These are phyloP conservation scores for Megaptera novaeangliae DNA, from an alignment of 2,113 vertebrate species.

Conservation along the genomic window DNA sequence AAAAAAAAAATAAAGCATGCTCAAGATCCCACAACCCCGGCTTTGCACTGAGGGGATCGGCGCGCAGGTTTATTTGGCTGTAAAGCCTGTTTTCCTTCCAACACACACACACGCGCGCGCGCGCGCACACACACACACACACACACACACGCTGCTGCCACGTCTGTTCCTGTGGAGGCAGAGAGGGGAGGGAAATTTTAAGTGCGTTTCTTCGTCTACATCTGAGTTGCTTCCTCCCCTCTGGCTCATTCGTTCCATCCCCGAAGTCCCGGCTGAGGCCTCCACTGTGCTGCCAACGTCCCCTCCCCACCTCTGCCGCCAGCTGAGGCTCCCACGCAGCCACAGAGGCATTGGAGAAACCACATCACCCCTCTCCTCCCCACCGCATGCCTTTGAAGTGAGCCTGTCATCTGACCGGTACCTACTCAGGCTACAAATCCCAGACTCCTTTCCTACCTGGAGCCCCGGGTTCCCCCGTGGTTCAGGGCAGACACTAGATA, in stretches of 20 bases:
- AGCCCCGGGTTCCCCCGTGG: not conserved
- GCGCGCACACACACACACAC: not conserved
- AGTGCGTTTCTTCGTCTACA: not conserved
- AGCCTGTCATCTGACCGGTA: not conserved
- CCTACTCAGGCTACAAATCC: not conserved
- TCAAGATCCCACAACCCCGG: not conserved
- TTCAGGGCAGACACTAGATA: not conserved
- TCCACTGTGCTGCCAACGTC: not conserved
- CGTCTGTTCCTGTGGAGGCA: not conserved
- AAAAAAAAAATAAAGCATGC: not conserved
- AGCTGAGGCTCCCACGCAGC: not conserved
- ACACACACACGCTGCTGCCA: not conserved
- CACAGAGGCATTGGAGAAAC: conserved; percentile 27
- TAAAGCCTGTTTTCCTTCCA: conserved; percentile 40
- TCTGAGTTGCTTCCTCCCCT: conserved; percentile 33
- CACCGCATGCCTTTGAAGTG: not conserved
- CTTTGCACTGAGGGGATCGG: not conserved
- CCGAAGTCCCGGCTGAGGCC: not conserved
- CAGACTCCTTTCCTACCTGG: conserved; percentile 4
- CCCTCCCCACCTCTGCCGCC: not conserved
- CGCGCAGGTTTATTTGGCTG: not conserved
- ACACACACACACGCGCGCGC: not conserved
- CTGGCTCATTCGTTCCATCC: conserved; percentile 20
- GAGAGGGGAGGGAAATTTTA: conserved; percentile 21
- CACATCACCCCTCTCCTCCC: not conserved